Base-by-base conservation (phyloP, 2,888 invertebrate genomes). In the Xestia sexstrigata region DNA sequence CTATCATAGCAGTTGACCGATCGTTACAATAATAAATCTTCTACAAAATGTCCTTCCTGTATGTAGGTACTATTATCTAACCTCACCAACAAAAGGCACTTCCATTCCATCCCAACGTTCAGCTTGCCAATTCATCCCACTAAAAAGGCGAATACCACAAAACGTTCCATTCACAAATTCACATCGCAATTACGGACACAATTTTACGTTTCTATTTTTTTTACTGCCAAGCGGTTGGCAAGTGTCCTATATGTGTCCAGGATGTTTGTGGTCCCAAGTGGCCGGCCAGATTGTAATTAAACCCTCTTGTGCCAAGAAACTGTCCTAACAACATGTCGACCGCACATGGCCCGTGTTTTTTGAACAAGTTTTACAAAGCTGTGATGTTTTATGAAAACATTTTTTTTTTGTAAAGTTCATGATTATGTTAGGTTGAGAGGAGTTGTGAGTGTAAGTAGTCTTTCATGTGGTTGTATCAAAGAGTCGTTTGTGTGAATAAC, bases 261-360 rank as follows among this genome's bases (percentile, higher is more conserved):
- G 84, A 82, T 88, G 89, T 88, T 89, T 88, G 89, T 88, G 88
- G 88, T 85, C 88, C 87, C 78, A 82, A 88, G 87, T 88, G 88
- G 88, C 75, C 85, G 76, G 80, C 84, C 84, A 81, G 84, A 78
- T 79, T 85, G 89, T 90, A 89, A 90, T 90, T 90, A 90, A 90
- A 90, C 86, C 88, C 69, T 84, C 82, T 82, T 81, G 84, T 84
- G 89, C 89, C 90, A 90, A 90, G 89, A 89, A 89, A 90, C 88
- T 87, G 89, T 87, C 85, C 78, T 67, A 81, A 79, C 87, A 88
- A 88, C 88, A 84, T 87, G 88, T 83, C 84, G 78, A 74, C 79
- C 67, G 88, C 86, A 86, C 84, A 83, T 88, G 86, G 86, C 89
- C 76, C 70, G 63, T 66, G 70, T 66, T 82, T 86, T 80, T 81